A percentile compares a stretch with the other conserved stretches of the same genome.
These are phyloP conservation scores for Odontomyia ornata DNA, from an alignment of 2,888 invertebrate species.

Conservation along the genomic window DNA sequence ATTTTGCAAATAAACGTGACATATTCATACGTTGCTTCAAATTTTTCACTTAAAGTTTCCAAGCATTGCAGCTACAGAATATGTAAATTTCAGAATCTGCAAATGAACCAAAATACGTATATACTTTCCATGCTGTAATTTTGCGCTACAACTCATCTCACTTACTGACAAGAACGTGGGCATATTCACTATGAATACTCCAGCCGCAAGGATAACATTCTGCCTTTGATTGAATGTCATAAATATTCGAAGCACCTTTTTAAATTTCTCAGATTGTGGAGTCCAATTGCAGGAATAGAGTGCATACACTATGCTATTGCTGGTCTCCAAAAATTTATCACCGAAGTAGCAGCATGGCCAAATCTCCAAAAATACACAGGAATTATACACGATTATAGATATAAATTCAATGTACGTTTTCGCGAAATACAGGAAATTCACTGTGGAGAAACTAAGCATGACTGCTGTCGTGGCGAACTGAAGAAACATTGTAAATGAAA, in stretches of 20 bases:
- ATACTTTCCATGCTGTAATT: too few relatives aligned
- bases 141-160: too few relatives aligned
- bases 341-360: conserved; percentile 27
- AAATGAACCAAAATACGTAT: neutral
- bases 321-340: conserved; percentile 16
- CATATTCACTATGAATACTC: neutral
- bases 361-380: neutral
- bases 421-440: conserved; percentile 2
- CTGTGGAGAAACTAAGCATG: neutral
- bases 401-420: neutral
- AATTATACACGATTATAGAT: neutral
- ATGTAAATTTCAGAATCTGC: neutral
- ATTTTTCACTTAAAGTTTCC: neutral
- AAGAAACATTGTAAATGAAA: neutral
- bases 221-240: conserved; percentile 15
- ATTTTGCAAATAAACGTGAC: too few relatives aligned
- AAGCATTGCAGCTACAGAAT: neutral
- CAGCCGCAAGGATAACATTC: conserved; percentile 9
- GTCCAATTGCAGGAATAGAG: conserved; percentile 39
- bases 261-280: conserved; percentile 17
- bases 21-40: too few relatives aligned
- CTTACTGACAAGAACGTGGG: neutral
- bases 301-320: conserved; percentile 3
- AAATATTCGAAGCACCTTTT: conserved; percentile 28
- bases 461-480: neutral